A percentile compares a stretch with the other conserved stretches of the same genome.
Conservation (phyloP, 2,113 vertebrate species). For the Lethenteron camtschaticum region DNA sequence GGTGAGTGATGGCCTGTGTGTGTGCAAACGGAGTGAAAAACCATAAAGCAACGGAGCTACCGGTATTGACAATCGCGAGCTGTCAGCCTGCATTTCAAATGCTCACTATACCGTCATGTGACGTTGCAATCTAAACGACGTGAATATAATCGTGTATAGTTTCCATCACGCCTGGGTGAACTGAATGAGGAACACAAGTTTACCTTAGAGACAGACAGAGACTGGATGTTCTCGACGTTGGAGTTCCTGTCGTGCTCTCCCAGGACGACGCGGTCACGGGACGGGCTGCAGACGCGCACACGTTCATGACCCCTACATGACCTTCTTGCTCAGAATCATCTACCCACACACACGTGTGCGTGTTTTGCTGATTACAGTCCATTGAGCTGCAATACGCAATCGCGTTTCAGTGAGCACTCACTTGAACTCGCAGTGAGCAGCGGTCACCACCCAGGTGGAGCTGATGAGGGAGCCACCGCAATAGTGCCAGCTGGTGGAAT, state of each 20-base stretch:
- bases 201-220: not conserved
- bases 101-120: no score
- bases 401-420: constrained; percentile 5
- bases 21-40: no score
- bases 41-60: no score
- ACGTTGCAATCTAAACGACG: no score
- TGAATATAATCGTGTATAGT: no score
- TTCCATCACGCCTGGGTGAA: no score
- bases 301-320: no score
- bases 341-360: not conserved
- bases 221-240: not conserved
- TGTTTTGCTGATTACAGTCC: not conserved
- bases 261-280: not conserved
- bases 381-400: not conserved
- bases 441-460: constrained; percentile 12
- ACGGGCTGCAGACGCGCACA: no score
- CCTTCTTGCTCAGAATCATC: not conserved
- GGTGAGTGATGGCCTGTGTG: constrained; percentile 35
- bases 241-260: constrained; percentile 6
- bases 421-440: constrained; percentile 11
- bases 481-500: constrained; percentile 10
- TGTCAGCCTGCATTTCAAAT: no score
- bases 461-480: constrained; percentile 11
- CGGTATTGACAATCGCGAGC: no score
- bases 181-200: no score